Percentiles rank a stretch among this genome's conserved stretches.
Conservation (phyloP, 2,113 vertebrate genomes). For the Pampusana beccarii region DNA sequence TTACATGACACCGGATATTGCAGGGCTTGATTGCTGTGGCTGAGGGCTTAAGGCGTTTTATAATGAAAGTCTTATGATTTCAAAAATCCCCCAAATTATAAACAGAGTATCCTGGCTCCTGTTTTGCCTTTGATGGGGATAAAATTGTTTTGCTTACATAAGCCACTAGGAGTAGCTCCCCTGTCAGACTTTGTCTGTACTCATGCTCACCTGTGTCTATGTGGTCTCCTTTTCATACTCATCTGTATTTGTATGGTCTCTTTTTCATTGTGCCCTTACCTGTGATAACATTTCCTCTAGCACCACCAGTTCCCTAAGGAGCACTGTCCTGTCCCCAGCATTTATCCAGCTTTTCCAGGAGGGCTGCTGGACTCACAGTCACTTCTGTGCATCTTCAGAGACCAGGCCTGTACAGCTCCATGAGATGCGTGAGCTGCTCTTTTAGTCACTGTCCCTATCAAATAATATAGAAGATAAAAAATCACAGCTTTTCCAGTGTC, state of each 20-base stretch:
- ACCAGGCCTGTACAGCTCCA: not conserved
- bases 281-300: not conserved
- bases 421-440: not conserved
- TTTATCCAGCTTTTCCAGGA: not conserved
- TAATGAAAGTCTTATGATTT: conserved; percentile 71
- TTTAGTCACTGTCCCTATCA: not conserved
- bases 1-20: conserved; percentile 53
- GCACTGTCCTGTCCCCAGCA: not conserved
- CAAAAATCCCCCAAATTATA: conserved; percentile 72
- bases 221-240: not conserved
- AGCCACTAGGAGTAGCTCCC: conserved; percentile 45
- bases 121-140: conserved; percentile 41
- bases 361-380: not conserved
- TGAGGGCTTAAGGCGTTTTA: conserved; percentile 68
- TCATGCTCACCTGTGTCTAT: not conserved
- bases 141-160: not conserved
- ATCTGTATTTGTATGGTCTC: not conserved
- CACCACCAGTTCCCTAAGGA: not conserved
- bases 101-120: conserved; percentile 38
- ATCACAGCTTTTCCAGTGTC: not conserved
- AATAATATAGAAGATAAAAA: not conserved
- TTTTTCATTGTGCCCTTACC: not conserved
- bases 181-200: not conserved
- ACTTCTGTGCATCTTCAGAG: not conserved
- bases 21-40: conserved; percentile 48